A percentile compares a stretch with the other conserved stretches of the same genome.
Conservation (phyloP, 1,140 invertebrate species). For the Diploscapter pachys region DNA sequence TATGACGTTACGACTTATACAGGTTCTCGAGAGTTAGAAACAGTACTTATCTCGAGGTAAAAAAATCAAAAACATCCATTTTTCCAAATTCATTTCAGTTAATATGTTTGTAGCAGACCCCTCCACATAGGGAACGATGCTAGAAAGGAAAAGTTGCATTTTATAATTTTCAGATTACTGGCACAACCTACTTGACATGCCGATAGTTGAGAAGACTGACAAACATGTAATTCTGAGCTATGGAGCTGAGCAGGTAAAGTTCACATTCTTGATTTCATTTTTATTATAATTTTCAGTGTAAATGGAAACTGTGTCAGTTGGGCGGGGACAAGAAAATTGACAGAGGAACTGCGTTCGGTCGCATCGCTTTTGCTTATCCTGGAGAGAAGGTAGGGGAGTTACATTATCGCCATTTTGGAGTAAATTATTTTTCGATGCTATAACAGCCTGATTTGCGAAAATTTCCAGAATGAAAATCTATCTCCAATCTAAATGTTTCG, state of each 20-base stretch:
- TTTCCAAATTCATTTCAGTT: too few relatives aligned
- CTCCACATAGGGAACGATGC: too few relatives aligned
- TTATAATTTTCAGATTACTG: slow-evolving; percentile 41
- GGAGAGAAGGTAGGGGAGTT: slow-evolving; percentile 58
- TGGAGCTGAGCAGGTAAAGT: slow-evolving; percentile 38
- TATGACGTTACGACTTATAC: too few relatives aligned
- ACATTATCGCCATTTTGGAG: too few relatives aligned
- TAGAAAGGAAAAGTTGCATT: too few relatives aligned
- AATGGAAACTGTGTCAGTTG: slow-evolving; percentile 39
- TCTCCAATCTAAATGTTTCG: too few relatives aligned
- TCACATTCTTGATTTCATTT: slow-evolving; percentile 2
- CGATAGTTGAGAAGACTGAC: slow-evolving; percentile 24
- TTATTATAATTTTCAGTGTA: slow-evolving; percentile 32
- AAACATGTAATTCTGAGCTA: slow-evolving; percentile 31
- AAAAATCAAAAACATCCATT: too few relatives aligned
- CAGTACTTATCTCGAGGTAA: too few relatives aligned
- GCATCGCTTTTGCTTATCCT: slow-evolving; percentile 88
- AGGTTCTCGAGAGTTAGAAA: too few relatives aligned
- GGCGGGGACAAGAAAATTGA: slow-evolving; percentile 66
- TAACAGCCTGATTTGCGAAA: not conserved
- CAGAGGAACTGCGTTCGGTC: slow-evolving; percentile 84
- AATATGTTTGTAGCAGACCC: too few relatives aligned
- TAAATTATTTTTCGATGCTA: not conserved
- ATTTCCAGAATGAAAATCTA: not conserved
- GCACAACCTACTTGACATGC: slow-evolving; percentile 44